A percentile compares a stretch with the other conserved stretches of the same genome.
Evolutionary conservation across 2,113 vertebrate genomes (phyloP).

Genomic region (Anolis carolinensis): DNA sequence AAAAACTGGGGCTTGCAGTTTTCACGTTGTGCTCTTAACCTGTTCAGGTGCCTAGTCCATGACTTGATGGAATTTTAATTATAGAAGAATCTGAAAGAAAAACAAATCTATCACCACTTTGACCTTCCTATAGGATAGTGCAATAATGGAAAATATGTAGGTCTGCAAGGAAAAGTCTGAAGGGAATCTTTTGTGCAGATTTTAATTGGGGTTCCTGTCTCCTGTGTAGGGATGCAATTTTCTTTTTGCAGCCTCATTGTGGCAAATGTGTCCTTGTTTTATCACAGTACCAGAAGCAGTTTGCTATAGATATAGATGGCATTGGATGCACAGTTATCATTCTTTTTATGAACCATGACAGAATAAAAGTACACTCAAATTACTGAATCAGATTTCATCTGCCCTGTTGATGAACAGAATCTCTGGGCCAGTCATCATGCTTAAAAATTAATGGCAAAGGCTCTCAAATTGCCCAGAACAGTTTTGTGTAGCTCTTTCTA

Average conservation of each 20-base stretch:
- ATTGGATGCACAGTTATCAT: background rate
- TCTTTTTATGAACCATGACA: background rate
- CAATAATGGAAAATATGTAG: constrained; percentile 1
- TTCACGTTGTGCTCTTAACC: constrained; percentile 44
- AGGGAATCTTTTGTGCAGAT: constrained; percentile 27
- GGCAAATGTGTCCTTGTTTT: constrained; percentile 42
- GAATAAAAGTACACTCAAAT: background rate
- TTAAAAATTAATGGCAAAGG: background rate
- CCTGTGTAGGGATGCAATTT: constrained; percentile 20
- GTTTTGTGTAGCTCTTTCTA: background rate
- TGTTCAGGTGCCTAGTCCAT: constrained; percentile 31
- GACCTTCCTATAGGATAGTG: constrained; percentile 12
- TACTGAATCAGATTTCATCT: background rate
- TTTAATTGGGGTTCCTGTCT: constrained; percentile 36
- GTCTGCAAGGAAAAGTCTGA: constrained; percentile 31
- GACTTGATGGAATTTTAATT: constrained; percentile 46
- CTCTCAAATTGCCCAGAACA: background rate
- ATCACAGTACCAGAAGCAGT: background rate
- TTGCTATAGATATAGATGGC: constrained; percentile 20
- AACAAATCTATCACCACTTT: constrained; percentile 17
- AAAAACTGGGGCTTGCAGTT: constrained; percentile 49
- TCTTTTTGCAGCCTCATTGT: constrained; percentile 1
- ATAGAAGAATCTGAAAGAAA: constrained; percentile 26
- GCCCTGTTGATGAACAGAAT: background rate
- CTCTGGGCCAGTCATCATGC: background rate